A percentile compares a stretch with the other conserved stretches of the same genome.
Evolutionary conservation across 2,113 vertebrate species (phyloP).

Genomic region (Macquaria ambigua): DNA sequence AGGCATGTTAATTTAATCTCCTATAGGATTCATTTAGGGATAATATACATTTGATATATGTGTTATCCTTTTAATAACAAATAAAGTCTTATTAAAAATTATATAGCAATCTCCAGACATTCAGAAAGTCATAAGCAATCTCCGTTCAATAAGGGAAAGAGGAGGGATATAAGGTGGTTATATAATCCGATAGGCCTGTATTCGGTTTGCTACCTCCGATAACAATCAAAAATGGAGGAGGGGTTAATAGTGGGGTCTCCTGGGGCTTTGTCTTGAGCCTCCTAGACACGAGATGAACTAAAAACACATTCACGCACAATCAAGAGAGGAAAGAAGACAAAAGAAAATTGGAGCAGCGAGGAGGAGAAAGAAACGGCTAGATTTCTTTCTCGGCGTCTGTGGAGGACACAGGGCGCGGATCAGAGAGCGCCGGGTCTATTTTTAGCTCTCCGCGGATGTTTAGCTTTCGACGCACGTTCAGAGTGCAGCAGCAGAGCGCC

Average conservation of each 20-base stretch:
- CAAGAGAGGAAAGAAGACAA: slow-evolving; percentile 29
- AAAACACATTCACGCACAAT: slow-evolving; percentile 57
- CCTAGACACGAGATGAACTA: slow-evolving; percentile 33
- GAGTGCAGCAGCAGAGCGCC: slow-evolving; percentile 79
- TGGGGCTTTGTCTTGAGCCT: slow-evolving; percentile 38
- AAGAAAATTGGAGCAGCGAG: slow-evolving; percentile 18
- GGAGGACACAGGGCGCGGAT: slow-evolving; percentile 74
- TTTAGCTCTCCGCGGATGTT: slow-evolving; percentile 81
- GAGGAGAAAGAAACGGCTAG: slow-evolving; percentile 40
- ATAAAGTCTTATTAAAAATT: neutral
- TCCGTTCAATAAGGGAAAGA: slow-evolving; percentile 7
- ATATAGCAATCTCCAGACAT: slow-evolving; percentile 5
- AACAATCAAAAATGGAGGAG: slow-evolving; percentile 35
- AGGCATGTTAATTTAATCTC: neutral
- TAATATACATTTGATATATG: neutral
- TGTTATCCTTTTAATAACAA: neutral
- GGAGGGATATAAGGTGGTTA: slow-evolving; percentile 41
- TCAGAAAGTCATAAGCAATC: slow-evolving; percentile 29
- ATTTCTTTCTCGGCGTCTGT: slow-evolving; percentile 68
- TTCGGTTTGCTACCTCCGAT: slow-evolving; percentile 23
- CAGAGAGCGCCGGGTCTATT: slow-evolving; percentile 79
- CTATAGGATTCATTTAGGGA: neutral
- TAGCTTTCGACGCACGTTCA: slow-evolving; percentile 85
- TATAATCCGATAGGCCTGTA: slow-evolving; percentile 48
- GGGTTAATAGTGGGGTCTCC: slow-evolving; percentile 38